These are phyloP conservation scores for Pterocles burchelli DNA, from an alignment of 2,113 vertebrate species.

Conservation along the genomic window DNA sequence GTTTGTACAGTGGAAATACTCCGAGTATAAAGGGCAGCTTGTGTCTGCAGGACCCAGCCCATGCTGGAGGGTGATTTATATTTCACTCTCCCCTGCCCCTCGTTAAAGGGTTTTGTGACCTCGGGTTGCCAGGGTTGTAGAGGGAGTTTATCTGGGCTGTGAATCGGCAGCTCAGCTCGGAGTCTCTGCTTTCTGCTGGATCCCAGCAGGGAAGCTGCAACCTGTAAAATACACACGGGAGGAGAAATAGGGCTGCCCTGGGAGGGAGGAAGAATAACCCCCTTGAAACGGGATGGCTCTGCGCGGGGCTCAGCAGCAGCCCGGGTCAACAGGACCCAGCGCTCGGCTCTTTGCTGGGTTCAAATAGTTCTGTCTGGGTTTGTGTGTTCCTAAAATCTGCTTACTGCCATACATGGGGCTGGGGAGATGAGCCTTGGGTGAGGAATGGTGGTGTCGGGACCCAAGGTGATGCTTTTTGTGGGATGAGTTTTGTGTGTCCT, in stretches of 20 bases:
- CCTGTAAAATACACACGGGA: not conserved
- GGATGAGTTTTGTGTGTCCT: not conserved
- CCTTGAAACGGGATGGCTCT: accelerated
- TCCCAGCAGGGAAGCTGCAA: not conserved
- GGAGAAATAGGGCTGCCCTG: not conserved
- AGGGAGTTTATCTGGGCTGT: not conserved
- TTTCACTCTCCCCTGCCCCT: not conserved
- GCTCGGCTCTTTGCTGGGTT: not conserved
- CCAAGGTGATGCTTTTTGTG: not conserved
- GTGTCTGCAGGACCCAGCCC: not conserved
- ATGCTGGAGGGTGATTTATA: not conserved
- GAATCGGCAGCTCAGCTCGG: not conserved
- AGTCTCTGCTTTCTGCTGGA: not conserved
- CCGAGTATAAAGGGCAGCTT: not conserved
- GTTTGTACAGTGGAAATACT: not conserved
- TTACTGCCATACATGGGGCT: no score
- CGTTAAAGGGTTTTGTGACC: not conserved
- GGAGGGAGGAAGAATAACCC: not conserved
- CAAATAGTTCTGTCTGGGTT: no score
- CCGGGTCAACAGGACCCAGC: not conserved
- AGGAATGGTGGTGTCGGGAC: no score
- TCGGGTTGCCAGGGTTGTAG: not conserved
- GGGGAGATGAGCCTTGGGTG: not conserved
- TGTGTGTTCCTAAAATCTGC: not conserved
- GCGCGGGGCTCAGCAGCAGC: accelerated